Percentiles rank a stretch among this genome's conserved stretches.
phyloP scores from a whole-genome alignment of 2,113 vertebrate species.

The Dendrocopos noguchii region DNA sequence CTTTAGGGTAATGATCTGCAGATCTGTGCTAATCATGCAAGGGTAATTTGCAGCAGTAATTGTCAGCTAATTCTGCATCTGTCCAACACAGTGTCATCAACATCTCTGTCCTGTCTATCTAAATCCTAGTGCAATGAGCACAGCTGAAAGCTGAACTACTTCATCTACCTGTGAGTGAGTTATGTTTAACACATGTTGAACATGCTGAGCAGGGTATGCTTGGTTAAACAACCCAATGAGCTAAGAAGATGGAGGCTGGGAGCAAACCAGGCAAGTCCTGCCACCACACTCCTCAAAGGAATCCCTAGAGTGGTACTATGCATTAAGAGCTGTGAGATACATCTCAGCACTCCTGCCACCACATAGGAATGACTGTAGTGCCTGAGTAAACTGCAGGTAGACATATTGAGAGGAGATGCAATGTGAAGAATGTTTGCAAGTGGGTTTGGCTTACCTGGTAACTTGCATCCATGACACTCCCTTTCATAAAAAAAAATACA shows the following conservation, averaged over 20 bases:
- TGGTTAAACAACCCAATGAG: background rate
- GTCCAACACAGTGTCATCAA: background rate
- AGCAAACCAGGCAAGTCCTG: conserved; percentile 16
- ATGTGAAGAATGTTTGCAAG: background rate
- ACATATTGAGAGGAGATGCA: rapidly evolving
- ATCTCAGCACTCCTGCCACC: background rate
- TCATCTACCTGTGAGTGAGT: background rate
- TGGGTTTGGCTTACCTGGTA: background rate
- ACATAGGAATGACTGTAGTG: background rate
- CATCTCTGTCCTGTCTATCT: background rate
- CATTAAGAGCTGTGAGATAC: background rate
- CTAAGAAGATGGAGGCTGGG: background rate
- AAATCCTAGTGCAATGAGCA: background rate
- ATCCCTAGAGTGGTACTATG: background rate
- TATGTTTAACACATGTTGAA: background rate
- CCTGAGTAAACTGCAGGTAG: background rate
- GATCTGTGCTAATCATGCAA: background rate
- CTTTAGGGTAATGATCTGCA: background rate
- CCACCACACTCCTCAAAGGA: background rate
- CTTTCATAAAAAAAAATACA: background rate
- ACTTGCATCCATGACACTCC: background rate
- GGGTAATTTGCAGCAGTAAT: background rate
- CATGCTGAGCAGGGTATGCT: background rate
- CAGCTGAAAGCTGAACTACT: background rate
- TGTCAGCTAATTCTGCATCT: background rate